A percentile compares a stretch with the other conserved stretches of the same genome.
These are phyloP conservation scores for Dryococelus australis DNA, from an alignment of 2,888 invertebrate genomes.

Conservation along the genomic window DNA sequence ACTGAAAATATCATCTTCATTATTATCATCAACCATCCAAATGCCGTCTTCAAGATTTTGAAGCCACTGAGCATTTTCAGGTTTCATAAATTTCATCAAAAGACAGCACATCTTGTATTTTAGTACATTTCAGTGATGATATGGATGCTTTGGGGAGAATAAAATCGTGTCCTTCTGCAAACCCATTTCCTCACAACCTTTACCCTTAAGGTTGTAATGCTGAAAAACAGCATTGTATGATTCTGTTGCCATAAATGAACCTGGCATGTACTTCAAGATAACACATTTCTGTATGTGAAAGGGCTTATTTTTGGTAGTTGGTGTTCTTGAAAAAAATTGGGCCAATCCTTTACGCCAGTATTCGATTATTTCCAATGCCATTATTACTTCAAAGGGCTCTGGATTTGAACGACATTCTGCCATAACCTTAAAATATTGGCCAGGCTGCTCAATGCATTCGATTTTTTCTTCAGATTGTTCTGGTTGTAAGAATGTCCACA, in stretches of 20 bases:
- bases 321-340: neutral
- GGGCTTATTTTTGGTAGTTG: neutral
- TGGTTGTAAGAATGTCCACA: too few species aligned
- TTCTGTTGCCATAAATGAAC: neutral
- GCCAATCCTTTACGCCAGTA: too few species aligned
- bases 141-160: too few species aligned
- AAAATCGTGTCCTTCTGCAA: neutral
- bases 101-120: neutral
- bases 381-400: too few species aligned
- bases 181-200: neutral
- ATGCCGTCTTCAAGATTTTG: neutral
- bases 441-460: too few species aligned
- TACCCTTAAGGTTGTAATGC: neutral
- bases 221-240: neutral
- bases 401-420: too few species aligned
- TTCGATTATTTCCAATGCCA: too few species aligned
- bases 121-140: too few species aligned
- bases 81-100: neutral
- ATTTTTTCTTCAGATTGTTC: too few species aligned
- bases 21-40: neutral
- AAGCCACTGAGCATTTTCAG: conserved; percentile 23
- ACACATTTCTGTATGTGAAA: neutral
- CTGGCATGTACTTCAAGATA: conserved; percentile 24
- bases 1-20: neutral
- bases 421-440: too few species aligned